Conservation (phyloP, 2,113 vertebrate species). For the Heterotilapia buettikoferi region DNA sequence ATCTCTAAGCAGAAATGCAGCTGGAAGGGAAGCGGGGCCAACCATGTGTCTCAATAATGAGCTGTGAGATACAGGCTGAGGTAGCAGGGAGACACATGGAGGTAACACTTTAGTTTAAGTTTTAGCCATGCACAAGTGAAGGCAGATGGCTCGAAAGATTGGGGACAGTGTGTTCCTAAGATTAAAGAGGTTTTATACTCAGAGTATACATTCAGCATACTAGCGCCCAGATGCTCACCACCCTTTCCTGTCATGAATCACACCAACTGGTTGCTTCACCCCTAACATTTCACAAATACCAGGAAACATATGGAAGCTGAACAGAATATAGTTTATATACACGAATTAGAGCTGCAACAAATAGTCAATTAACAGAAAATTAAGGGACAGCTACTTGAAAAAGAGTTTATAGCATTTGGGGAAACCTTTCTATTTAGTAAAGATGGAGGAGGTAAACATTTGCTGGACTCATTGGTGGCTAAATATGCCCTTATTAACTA, state of each 20-base stretch:
- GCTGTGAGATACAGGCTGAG: background rate
- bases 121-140: background rate
- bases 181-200: conserved; percentile 4
- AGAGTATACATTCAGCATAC: background rate
- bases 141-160: conserved; percentile 13
- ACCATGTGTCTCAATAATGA: conserved; percentile 33
- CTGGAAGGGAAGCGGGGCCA: conserved; percentile 23
- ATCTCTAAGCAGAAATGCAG: conserved; percentile 2
- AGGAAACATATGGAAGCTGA: background rate
- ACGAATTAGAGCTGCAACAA: background rate
- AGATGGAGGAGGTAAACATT: background rate
- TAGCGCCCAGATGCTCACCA: background rate
- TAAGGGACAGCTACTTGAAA: background rate
- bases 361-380: background rate
- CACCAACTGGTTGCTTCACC: background rate
- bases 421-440: background rate
- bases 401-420: background rate
- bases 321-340: background rate
- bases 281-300: background rate
- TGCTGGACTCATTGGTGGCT: background rate
- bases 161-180: background rate
- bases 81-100: background rate
- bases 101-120: conserved; percentile 2
- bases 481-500: background rate
- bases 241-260: background rate